Percentiles rank a stretch among this genome's conserved stretches.
Conservation (phyloP, 2,888 invertebrate species). For the Lasioglossum calceatum region DNA sequence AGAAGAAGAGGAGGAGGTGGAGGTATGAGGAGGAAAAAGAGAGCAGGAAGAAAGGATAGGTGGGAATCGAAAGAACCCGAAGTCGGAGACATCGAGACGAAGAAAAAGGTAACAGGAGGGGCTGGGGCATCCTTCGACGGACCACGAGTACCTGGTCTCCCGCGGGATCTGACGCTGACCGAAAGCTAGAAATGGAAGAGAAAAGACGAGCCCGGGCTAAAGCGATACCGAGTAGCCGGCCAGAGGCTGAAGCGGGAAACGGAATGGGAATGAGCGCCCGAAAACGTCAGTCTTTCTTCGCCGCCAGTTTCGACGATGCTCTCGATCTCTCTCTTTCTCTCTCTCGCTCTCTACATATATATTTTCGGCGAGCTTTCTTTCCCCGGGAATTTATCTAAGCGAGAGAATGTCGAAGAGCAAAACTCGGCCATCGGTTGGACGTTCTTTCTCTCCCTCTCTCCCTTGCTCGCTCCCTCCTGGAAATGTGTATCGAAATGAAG, state of each 20-base stretch:
- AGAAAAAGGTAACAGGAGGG: constrained; percentile 34
- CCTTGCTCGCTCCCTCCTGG: not conserved
- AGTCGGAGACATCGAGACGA: constrained; percentile 20
- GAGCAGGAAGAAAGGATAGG: not conserved
- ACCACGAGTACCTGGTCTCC: constrained; percentile 67
- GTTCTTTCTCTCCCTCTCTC: not conserved
- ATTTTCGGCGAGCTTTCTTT: constrained; percentile 24
- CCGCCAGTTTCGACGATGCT: constrained; percentile 17
- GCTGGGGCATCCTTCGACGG: constrained; percentile 65
- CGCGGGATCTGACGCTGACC: constrained; percentile 72
- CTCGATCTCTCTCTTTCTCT: not conserved
- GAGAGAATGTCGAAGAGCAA: constrained; percentile 7
- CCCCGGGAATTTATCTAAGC: constrained; percentile 18
- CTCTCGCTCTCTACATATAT: not conserved
- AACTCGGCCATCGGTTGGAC: constrained; percentile 17
- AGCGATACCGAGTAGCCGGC: constrained; percentile 59
- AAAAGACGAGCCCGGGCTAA: constrained; percentile 62
- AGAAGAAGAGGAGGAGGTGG: not conserved
- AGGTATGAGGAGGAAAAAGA: not conserved
- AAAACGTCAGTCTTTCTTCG: constrained; percentile 31
- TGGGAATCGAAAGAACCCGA: constrained; percentile 12
- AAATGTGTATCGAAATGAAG: constrained; percentile 23
- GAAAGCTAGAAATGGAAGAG: constrained; percentile 69
- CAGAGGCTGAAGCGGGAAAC: constrained; percentile 23
- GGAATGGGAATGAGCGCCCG: constrained; percentile 51